Conservation (phyloP, 1,140 invertebrate species). For the Drosophila ogumai region DNA sequence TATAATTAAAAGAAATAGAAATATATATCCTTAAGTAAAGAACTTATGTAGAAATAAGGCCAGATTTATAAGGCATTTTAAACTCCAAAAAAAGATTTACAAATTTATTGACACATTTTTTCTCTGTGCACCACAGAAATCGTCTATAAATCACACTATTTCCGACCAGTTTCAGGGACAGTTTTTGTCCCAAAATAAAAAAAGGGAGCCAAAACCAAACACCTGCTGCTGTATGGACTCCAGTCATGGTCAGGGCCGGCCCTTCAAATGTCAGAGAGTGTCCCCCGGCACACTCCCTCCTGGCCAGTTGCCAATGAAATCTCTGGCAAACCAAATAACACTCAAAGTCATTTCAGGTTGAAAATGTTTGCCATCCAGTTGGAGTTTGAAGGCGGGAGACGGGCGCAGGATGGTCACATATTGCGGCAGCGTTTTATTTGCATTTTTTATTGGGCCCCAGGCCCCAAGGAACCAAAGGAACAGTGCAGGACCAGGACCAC, state of each 20-base stretch:
- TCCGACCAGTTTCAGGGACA: slow-evolving; percentile 54
- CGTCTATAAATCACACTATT: slow-evolving; percentile 77
- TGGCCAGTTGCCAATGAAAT: slow-evolving; percentile 80
- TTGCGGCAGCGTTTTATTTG: slow-evolving; percentile 76
- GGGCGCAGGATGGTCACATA: slow-evolving; percentile 58
- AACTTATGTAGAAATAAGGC: too few relatives aligned
- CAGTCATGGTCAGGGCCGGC: slow-evolving; percentile 52
- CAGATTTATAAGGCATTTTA: too few relatives aligned
- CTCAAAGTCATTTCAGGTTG: slow-evolving; percentile 80
- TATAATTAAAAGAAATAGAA: neutral
- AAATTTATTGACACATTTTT: neutral
- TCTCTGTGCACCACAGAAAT: neutral
- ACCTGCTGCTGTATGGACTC: slow-evolving; percentile 64
- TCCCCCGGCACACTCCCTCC: slow-evolving; percentile 13
- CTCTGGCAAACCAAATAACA: slow-evolving; percentile 78
- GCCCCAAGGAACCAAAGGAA: slow-evolving; percentile 2
- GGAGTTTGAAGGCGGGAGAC: neutral
- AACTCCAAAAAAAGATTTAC: neutral
- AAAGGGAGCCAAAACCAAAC: slow-evolving; percentile 49
- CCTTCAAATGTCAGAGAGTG: slow-evolving; percentile 33
- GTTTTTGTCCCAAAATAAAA: slow-evolving; percentile 20
- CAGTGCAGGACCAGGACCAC: slow-evolving; percentile 8
- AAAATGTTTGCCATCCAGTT: slow-evolving; percentile 52
- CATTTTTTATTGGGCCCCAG: slow-evolving; percentile 72
- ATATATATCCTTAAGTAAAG: too few relatives aligned